Evolutionary conservation across 2,113 vertebrate species (phyloP).

Genomic region (Butastur rufipennis): DNA sequence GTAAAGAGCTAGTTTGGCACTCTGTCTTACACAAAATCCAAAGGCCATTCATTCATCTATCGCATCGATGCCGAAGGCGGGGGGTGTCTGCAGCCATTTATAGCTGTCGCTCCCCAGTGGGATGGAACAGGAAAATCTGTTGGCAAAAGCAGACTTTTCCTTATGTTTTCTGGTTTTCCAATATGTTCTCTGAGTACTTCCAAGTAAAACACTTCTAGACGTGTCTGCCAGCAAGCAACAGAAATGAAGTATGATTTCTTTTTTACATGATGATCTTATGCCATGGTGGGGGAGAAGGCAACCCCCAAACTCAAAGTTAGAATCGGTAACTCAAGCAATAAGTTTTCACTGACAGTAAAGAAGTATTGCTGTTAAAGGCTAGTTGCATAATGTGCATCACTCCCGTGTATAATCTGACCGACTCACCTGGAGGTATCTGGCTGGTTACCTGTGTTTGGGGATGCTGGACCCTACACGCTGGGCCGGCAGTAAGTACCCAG

Average conservation of each 20-base stretch:
- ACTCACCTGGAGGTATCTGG: background rate
- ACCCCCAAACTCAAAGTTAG: background rate
- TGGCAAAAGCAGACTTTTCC: background rate
- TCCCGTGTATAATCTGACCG: fast-evolving
- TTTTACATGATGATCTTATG: fast-evolving
- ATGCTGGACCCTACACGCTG: background rate
- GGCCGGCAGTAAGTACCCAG: background rate
- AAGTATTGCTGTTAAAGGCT: fast-evolving
- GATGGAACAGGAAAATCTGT: background rate
- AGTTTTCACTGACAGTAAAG: fast-evolving
- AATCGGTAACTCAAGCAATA: fast-evolving
- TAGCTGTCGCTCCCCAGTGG: background rate
- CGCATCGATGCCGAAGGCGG: fast-evolving
- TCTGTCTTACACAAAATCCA: background rate
- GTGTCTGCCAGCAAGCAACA: background rate
- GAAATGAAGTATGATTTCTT: background rate
- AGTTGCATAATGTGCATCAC: background rate
- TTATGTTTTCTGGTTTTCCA: background rate
- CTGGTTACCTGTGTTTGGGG: background rate
- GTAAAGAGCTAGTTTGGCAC: background rate
- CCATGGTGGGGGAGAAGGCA: fast-evolving
- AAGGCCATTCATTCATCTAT: background rate
- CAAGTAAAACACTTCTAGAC: background rate
- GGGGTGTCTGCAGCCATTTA: background rate
- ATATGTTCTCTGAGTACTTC: background rate